Evolutionary conservation across 2,113 vertebrate species (phyloP), one percentile per base, ranked within the genome.

Genomic region (Percopsis transmontana): DNA sequence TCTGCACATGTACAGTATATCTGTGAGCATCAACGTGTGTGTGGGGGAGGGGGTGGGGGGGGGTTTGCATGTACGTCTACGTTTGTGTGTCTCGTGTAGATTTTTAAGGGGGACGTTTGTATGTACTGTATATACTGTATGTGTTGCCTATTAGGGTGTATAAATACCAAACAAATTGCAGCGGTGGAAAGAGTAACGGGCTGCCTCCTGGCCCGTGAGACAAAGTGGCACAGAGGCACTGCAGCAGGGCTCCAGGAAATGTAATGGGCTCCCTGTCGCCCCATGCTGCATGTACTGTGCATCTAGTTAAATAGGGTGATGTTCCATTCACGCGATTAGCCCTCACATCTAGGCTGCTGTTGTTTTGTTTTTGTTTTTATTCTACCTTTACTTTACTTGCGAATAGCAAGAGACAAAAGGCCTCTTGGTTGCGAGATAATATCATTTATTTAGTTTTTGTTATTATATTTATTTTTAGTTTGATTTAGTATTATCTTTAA

Each of bases 131-230:
- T 33, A 33, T 33, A 33, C 5, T 33, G 52, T 39, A 52, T 63
- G 18, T 42, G 51, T 39, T 11, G 77, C 84, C 79, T 87, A 89
- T 85, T 86, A 78, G 83, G 78, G 70, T 84, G 82, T 57, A 21
- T 13, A 85, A 89, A 87, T 81, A 67, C 69, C 72, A 72, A 81
- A 83, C 85, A 89, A 90, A 90, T 89, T 88, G 79, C 79, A 82
- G 51, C 11, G 48, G 16, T 0, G 21, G 54, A n/a, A n/a, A n/a
- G 33, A 16, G 24, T 16, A 24, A 9, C 21, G 27, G 53, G 53
- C 23, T 23, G 51, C 21, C 21, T 23, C 15, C 21, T 53, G 19
- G 51, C 19, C 21, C 23, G 1, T 2, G 15, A 55, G 51, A 53
- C 51, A 53, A 11, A 48, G 10, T n/a, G 20, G 51, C 51, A n/a